Base-by-base conservation (phyloP, 92 coral and sea anemone genomes). In the Epizoanthus illoricatus region DNA sequence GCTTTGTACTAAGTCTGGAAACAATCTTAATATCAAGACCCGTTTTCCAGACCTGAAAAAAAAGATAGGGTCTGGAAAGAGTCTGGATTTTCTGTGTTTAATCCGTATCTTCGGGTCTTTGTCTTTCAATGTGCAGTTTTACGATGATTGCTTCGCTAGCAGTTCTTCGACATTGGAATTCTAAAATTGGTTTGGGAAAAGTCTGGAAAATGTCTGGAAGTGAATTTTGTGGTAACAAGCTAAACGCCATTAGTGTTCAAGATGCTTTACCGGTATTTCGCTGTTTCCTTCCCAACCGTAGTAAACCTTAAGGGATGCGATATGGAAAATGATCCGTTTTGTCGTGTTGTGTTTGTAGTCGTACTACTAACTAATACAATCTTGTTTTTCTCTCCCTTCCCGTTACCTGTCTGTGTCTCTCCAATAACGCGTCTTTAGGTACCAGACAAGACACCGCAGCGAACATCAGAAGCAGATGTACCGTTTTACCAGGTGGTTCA, bases 361-460 rank as follows among this genome's bases (percentile, higher is more conserved):
- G 56, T 58, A 21, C 17, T 80, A 57, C 71, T 73, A 21, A 18
- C 41, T 86, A 60, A 69, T 28, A 39, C 57, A 65, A 1, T 39
- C 47, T 73, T 55, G 42, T 80, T 60, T 58, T 66, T 82, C 39
- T 80, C 66, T 73, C 70, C 72, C 62, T 65, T 43, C 82, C 82
- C 71, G 71, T 78, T 78, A 47, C 82, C 82, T 49, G 82, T 64
- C 56, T 78, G 71, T 62, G 82, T 78, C 71, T 78, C 82, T 78
- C 82, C 82, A 62, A 43, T 36, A 63, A 33, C 82, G 40, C 71
- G 28, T 78, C 54, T 78, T 41, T 78, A 78, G 82, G 82, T 78
- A 12, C 82, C 82, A n/a, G 82, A 36, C 60, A 78, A 62, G 82
- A 78, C 49, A 57, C 69, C 58, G 54, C 71, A n/a, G 56, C 79